phyloP scores from a whole-genome alignment of 2,797 vertebrate genomes.

The Megaceryle alcyon region DNA sequence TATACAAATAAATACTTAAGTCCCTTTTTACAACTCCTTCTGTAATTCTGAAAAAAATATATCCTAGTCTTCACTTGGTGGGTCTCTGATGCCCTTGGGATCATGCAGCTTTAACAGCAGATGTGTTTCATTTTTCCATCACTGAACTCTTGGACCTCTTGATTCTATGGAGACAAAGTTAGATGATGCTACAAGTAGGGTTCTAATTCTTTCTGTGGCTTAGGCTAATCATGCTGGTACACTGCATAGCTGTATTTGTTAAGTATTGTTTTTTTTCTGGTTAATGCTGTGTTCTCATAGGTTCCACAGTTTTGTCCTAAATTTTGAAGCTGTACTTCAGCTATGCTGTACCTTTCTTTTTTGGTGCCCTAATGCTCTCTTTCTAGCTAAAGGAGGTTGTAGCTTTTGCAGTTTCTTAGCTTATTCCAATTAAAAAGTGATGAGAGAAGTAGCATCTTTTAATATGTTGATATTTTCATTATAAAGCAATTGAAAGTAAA shows the following conservation, averaged over 20 bases:
- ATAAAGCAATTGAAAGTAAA: background rate
- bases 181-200: background rate
- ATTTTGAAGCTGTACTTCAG: background rate
- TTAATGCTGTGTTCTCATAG: background rate
- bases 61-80: background rate
- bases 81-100: background rate
- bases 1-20: background rate
- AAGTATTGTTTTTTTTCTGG: background rate
- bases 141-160: background rate
- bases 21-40: background rate
- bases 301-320: background rate
- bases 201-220: background rate
- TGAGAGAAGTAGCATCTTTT: background rate
- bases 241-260: background rate
- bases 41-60: background rate
- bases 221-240: background rate
- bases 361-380: background rate
- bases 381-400: background rate
- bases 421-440: background rate
- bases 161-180: background rate
- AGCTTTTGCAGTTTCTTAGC: background rate
- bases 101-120: background rate
- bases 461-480: background rate
- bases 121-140: background rate
- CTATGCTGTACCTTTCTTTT: background rate